Conservation (phyloP, 2,797 vertebrate species). For the Enoplosus armatus region DNA sequence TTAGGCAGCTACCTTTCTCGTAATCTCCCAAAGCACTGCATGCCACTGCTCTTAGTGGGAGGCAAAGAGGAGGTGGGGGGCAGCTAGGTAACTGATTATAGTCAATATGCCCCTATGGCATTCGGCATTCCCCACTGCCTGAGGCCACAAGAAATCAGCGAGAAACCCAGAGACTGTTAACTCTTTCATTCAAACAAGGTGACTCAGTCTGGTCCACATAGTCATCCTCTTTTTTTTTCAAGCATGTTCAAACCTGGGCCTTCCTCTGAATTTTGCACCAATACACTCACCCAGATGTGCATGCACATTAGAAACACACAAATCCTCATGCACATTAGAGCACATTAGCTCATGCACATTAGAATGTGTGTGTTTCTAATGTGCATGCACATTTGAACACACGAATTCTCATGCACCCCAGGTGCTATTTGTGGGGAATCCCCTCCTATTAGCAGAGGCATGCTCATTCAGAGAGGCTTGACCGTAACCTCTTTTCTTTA, state of each 20-base stretch:
- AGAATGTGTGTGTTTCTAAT: too few species aligned
- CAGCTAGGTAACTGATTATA: conserved; percentile 55
- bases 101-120: conserved; percentile 73
- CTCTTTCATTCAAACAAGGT: conserved; percentile 47
- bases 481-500: conserved; percentile 54
- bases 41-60: conserved; percentile 40
- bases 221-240: conserved; percentile 44
- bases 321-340: conserved; percentile 20
- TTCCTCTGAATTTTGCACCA: conserved; percentile 28
- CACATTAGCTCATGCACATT: too few species aligned
- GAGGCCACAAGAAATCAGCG: conserved; percentile 57
- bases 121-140: conserved; percentile 66
- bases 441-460: conserved; percentile 38
- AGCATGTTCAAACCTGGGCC: conserved; percentile 54
- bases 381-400: conserved; percentile 18
- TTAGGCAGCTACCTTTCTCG: conserved; percentile 37
- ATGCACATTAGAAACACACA: conserved; percentile 29
- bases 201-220: conserved; percentile 56
- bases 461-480: conserved; percentile 36
- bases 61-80: conserved; percentile 25
- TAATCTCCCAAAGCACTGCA: conserved; percentile 53
- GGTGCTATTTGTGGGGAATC: conserved; percentile 43
- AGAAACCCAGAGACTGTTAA: conserved; percentile 40
- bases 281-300: conserved; percentile 29
- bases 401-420: conserved; percentile 20